Evolutionary conservation across 2,113 vertebrate genomes (phyloP).

Genomic region (Cichladusa arquata): DNA sequence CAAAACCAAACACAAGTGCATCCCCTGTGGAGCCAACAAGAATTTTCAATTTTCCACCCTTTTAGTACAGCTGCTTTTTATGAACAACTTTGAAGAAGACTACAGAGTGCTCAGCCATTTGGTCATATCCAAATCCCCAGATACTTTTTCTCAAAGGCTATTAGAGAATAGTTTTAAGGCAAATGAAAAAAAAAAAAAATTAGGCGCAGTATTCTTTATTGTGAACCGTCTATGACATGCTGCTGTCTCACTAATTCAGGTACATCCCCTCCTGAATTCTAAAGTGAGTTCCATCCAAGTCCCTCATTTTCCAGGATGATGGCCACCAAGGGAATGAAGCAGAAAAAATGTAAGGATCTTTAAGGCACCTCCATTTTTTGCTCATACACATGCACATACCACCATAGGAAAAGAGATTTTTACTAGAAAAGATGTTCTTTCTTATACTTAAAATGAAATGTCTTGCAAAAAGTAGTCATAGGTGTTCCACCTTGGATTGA

Average conservation of each 20-base stretch:
- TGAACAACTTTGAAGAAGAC: background rate
- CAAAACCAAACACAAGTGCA: constrained; percentile 44
- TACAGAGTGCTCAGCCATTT: constrained; percentile 52
- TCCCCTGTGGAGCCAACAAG: constrained; percentile 58
- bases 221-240: background rate
- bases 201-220: background rate
- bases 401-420: background rate
- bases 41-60: constrained; percentile 65
- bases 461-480: background rate
- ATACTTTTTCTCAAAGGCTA: constrained; percentile 11
- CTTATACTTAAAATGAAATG: background rate
- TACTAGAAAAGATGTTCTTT: background rate
- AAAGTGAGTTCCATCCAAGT: background rate
- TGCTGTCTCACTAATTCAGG: background rate
- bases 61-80: constrained; percentile 61
- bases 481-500: background rate
- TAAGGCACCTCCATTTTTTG: background rate
- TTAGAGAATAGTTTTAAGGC: constrained; percentile 16
- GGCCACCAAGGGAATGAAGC: background rate
- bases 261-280: constrained; percentile 30
- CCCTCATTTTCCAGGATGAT: constrained; percentile 7
- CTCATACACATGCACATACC: background rate
- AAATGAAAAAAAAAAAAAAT: background rate
- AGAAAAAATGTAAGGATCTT: constrained; percentile 1
- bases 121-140: constrained; percentile 34